These are phyloP conservation scores for Cephus rjabovi DNA, from an alignment of 2,888 invertebrate species.

Conservation along the genomic window DNA sequence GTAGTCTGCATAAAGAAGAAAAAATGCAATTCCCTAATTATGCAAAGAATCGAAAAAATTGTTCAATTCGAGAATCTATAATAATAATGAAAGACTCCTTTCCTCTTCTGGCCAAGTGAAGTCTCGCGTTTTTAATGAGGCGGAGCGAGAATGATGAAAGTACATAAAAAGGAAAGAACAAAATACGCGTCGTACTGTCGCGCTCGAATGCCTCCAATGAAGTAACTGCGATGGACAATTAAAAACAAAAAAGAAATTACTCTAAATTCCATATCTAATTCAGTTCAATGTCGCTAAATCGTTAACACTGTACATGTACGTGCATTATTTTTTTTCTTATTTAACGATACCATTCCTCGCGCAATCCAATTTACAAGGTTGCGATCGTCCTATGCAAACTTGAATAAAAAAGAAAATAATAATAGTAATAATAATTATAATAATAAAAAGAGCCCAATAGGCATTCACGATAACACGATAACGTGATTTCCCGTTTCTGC, in stretches of 20 bases:
- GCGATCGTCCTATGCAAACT: not conserved
- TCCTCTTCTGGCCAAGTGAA: not conserved
- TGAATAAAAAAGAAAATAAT: not conserved
- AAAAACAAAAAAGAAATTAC: slow-evolving; percentile 21
- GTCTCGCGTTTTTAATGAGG: not conserved
- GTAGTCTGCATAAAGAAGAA: not conserved
- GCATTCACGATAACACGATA: not conserved
- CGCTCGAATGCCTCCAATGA: not conserved
- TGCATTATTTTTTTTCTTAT: not conserved
- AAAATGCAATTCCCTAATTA: not conserved
- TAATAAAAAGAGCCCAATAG: not conserved
- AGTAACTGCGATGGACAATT: slow-evolving; percentile 25
- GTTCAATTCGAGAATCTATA: not conserved
- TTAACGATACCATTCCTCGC: not conserved
- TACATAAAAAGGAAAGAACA: not conserved
- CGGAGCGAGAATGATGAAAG: not conserved
- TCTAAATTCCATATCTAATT: slow-evolving; percentile 20
- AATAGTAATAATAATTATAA: not conserved
- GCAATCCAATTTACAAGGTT: not conserved
- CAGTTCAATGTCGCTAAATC: slow-evolving; percentile 29
- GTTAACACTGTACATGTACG: not conserved
- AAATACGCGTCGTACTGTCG: not conserved
- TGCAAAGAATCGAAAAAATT: not conserved
- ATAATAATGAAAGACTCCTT: not conserved
- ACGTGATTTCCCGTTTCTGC: not conserved